phyloP scores from a whole-genome alignment of 92 coral and sea anemone genomes.

The Palythoa grandiflora region DNA sequence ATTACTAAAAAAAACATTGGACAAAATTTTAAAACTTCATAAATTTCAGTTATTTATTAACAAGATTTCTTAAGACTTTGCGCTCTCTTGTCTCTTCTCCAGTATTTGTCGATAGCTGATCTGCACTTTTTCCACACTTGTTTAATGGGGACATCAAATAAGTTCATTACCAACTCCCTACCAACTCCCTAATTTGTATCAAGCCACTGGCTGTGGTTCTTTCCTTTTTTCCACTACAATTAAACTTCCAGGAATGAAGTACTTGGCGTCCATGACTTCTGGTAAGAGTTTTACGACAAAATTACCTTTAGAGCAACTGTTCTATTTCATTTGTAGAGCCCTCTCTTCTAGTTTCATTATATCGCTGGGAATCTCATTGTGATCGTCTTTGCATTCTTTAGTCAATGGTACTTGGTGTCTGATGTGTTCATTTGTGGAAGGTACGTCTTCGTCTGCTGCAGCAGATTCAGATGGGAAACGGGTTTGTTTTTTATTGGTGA shows the following conservation, averaged over 20 bases:
- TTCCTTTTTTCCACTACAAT: background rate
- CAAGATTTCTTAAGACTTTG: background rate
- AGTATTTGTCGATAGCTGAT: background rate
- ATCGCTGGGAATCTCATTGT: background rate
- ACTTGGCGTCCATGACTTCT: background rate
- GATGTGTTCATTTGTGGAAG: background rate
- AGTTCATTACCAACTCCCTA: background rate
- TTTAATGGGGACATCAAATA: background rate
- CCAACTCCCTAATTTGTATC: background rate
- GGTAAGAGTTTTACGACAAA: background rate
- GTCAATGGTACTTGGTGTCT: background rate
- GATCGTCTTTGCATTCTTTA: background rate
- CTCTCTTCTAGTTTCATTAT: background rate
- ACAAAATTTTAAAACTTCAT: background rate
- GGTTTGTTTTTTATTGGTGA: background rate
- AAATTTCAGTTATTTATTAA: background rate
- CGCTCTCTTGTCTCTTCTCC: background rate
- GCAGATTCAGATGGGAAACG: background rate
- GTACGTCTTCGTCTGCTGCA: background rate
- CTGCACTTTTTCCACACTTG: background rate
- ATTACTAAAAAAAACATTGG: background rate
- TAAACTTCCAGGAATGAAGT: background rate
- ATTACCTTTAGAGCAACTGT: conserved; percentile 13
- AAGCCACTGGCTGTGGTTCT: background rate
- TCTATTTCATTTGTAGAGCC: background rate